Percentiles rank a stretch among this genome's conserved stretches.
phyloP scores from a whole-genome alignment of 2,113 vertebrate genomes.

The Syngnathus typhle region DNA sequence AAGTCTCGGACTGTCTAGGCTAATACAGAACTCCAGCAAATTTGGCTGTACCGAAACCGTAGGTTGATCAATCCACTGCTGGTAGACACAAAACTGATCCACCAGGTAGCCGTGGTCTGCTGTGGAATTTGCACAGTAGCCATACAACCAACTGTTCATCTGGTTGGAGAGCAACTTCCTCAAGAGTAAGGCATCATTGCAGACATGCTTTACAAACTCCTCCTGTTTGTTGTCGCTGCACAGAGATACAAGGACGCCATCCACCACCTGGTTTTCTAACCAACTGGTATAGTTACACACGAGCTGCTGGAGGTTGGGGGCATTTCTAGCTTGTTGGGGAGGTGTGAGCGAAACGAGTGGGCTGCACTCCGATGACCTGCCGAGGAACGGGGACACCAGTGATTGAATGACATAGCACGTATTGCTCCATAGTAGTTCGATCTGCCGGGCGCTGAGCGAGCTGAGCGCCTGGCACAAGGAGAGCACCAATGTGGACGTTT shows the following conservation, averaged over 20 bases:
- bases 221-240: slow-evolving; percentile 65
- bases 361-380: slow-evolving; percentile 39
- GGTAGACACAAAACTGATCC: slow-evolving; percentile 64
- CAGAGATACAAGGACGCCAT: slow-evolving; percentile 61
- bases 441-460: slow-evolving; percentile 41
- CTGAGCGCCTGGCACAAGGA: slow-evolving; percentile 57
- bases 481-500: slow-evolving; percentile 19
- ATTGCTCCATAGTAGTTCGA: slow-evolving; percentile 59
- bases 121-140: slow-evolving; percentile 62
- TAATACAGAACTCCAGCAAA: slow-evolving; percentile 67
- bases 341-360: background rate
- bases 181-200: slow-evolving; percentile 55
- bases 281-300: slow-evolving; percentile 68
- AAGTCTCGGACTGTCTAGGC: slow-evolving; percentile 52
- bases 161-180: slow-evolving; percentile 51
- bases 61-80: slow-evolving; percentile 50
- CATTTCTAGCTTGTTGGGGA: slow-evolving; percentile 36
- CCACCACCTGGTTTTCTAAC: slow-evolving; percentile 28
- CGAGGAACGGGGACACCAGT: slow-evolving; percentile 38
- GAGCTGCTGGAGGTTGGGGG: slow-evolving; percentile 57
- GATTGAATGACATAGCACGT: slow-evolving; percentile 47
- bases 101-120: slow-evolving; percentile 42
- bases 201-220: slow-evolving; percentile 64
- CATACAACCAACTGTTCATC: slow-evolving; percentile 67
- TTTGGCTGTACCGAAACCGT: slow-evolving; percentile 12